Evolutionary conservation across 1,140 invertebrate genomes (phyloP), one percentile per base, ranked within the genome.

Genomic region (Oedothorax gibbosus): DNA sequence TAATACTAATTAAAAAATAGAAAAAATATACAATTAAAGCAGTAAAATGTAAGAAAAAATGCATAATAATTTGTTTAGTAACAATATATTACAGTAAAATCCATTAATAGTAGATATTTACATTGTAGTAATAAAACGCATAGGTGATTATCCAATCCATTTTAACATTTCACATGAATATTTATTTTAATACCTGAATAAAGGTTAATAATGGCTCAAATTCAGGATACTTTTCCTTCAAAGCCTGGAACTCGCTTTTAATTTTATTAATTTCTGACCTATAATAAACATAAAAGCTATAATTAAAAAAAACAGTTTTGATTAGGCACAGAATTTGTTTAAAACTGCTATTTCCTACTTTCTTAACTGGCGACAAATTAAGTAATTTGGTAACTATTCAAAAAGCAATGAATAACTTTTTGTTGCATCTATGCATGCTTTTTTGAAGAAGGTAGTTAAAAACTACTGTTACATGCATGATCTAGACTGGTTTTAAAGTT

Each of bases 211-310:
- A 6, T 9, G 72, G 72, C 60, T 60, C 20, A 75, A 75, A 56
- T 49, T 60, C 51, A 7, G 53, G 53, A 75, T 57, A 75, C 10
- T 75, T 20, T 57, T 75, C 35, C 35, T 8, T 75, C 56, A 75
- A 21, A 11, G 72, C 49, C 10, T 15, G 6, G 15, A 75, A 60
- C 15, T 75, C 20, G 21, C 54, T 75, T 57, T 60, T 57, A 11
- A 75, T n/a, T 15, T 9, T 21, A 60, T 35, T 35, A 20, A 75
- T 75, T 35, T 11, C 9, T 35, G 20, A 18, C 15, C 72, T 75
- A 60, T 51, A 57, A 35, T 2, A 35, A 60, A n/a, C n/a, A 60
- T 57, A 6, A 15, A 75, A 57, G 60, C 0, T 11, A 49, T 21
- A 21, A 73, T 53, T 50, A 50, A 14, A 50, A 69, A 3, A 21